Percentiles rank a stretch among this genome's conserved stretches.
phyloP scores from a whole-genome alignment of 2,797 vertebrate genomes.

The Argyrosomus regius region DNA sequence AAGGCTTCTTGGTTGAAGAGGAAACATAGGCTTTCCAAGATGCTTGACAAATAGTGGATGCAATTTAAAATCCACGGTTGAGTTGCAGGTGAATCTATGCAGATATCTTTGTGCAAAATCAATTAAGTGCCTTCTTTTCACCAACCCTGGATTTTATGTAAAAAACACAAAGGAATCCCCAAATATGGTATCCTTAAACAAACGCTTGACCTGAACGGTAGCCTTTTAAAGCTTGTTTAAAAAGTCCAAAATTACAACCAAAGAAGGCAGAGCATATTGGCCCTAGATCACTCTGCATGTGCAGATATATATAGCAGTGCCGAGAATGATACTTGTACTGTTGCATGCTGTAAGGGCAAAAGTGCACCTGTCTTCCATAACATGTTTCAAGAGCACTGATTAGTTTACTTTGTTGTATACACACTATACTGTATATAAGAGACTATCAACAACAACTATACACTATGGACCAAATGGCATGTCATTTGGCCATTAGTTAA shows the following conservation, averaged over 20 bases:
- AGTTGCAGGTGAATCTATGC: neutral
- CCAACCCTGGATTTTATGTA: neutral
- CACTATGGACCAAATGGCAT: neutral
- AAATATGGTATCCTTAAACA: neutral
- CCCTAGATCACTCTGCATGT: neutral
- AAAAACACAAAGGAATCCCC: neutral
- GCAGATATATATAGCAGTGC: neutral
- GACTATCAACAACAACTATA: neutral
- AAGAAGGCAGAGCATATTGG: neutral
- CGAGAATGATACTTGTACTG: neutral
- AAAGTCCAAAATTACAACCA: neutral
- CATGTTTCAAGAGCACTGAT: slow-evolving; percentile 3
- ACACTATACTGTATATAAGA: neutral
- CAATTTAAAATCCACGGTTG: neutral
- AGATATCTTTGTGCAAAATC: neutral
- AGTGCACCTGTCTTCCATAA: neutral
- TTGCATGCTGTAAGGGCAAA: neutral
- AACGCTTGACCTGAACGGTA: too few relatives aligned
- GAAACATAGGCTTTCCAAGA: slow-evolving; percentile 29
- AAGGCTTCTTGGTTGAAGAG: slow-evolving; percentile 32
- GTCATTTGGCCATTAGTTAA: slow-evolving; percentile 23
- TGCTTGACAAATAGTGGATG: slow-evolving; percentile 12
- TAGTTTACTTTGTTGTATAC: neutral
- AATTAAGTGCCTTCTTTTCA: neutral
- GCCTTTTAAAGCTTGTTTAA: neutral